These are phyloP conservation scores for Myotis daubentonii DNA, from an alignment of 2,797 vertebrate genomes.

Conservation along the genomic window DNA sequence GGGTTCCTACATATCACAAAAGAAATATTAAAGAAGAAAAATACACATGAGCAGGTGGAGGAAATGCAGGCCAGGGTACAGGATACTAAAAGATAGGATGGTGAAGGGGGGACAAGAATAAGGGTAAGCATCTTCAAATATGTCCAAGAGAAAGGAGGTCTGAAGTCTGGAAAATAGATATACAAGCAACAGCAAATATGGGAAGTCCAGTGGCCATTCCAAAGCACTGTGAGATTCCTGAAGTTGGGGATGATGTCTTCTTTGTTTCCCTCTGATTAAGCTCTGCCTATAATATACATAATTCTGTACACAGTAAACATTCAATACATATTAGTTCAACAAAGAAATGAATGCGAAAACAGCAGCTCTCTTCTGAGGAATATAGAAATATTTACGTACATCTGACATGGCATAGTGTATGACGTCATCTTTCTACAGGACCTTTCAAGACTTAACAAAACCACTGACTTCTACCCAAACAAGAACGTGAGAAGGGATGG, in stretches of 20 bases:
- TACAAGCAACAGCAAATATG: neutral
- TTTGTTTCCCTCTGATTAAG: neutral
- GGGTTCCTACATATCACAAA: neutral
- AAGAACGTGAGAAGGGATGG: slow-evolving; percentile 27
- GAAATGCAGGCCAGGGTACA: neutral
- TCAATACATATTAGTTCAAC: slow-evolving; percentile 18
- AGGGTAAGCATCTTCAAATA: neutral
- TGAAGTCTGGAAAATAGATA: neutral
- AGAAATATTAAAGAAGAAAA: slow-evolving; percentile 29
- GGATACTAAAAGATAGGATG: neutral
- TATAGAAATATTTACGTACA: neutral
- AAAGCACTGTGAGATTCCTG: neutral
- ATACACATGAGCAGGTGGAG: neutral
- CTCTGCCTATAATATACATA: neutral
- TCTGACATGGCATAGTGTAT: neutral
- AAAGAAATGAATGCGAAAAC: neutral
- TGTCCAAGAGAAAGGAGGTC: neutral
- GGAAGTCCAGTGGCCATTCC: neutral
- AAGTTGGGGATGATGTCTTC: neutral
- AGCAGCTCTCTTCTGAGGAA: neutral
- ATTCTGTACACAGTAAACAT: slow-evolving; percentile 7
- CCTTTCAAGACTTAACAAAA: neutral
- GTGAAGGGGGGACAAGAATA: neutral
- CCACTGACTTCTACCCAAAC: neutral
- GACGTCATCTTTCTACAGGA: neutral